Evolutionary conservation across 2,888 invertebrate species (phyloP), one percentile per base, ranked within the genome.

Genomic region (Taenaris catops): DNA sequence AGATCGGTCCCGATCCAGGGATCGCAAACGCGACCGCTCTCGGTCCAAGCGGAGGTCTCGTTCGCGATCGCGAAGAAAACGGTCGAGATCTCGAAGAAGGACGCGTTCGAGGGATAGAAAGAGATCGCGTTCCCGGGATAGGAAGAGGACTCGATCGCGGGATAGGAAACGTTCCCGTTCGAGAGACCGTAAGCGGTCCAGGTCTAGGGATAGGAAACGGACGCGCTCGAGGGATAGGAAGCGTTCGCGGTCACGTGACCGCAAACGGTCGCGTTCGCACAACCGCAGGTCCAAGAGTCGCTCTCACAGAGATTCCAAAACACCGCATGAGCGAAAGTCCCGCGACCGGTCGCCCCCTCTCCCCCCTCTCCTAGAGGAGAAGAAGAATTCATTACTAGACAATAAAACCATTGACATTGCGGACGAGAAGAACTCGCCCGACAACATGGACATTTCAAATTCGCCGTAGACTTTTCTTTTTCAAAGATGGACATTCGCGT

Each of bases 371-470:
- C 55, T 69, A 31, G 71, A 65, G 44, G 72, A 76, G 46, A 74
- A 71, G 38, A 53, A 63, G 8, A 47, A 51, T 37, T 48, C 66
- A 4, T 43, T 55, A 1, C 40, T 64, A 11, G 69, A 65, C 28
- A 56, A 51, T 26, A 76, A 71, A 49, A 46, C 65, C 2, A 60
- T 66, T 6, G 76, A 79, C 26, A 53, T 76, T 28, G 63, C 57
- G 19, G 89, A 91, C 39, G 90, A 91, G 51, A 89, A 90, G 44
- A 75, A 84, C 49, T 90, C 90, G 6, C 87, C 90, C 1, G 92
- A 93, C 68, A 93, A 93, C 63, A 93, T 93, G 93, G 93, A 93
- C 67, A 93, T 93, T 70, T 93, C 93, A 7, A 93, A 93, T 73
- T 93, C 93, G 38, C 93, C 93, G 34, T 93, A 88, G 73, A 25